These are phyloP conservation scores for Passer domesticus DNA, from an alignment of 2,113 vertebrate genomes.

Conservation along the genomic window DNA sequence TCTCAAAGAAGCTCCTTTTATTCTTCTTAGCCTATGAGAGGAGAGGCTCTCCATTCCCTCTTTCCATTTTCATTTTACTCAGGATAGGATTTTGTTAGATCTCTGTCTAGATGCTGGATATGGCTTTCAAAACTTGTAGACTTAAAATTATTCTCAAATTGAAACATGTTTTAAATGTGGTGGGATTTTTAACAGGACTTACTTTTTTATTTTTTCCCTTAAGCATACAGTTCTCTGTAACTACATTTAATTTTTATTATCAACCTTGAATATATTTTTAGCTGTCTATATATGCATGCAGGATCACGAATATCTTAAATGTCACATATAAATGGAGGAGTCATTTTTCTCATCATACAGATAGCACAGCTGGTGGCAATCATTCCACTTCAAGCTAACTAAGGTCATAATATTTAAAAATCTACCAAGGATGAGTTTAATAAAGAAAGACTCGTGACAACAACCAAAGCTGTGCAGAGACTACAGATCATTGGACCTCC, in stretches of 20 bases:
- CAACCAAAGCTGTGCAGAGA: background rate
- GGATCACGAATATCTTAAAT: background rate
- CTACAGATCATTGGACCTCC: background rate
- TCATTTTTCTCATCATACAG: background rate
- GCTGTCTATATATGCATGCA: background rate
- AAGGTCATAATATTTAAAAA: background rate
- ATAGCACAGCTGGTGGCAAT: slow-evolving; percentile 3
- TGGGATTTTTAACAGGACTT: background rate
- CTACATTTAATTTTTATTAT: background rate
- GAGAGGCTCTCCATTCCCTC: background rate
- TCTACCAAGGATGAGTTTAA: background rate
- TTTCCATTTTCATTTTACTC: background rate
- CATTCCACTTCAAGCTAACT: background rate
- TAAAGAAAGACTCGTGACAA: background rate
- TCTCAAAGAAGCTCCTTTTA: background rate
- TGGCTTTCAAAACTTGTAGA: background rate
- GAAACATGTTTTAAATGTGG: background rate
- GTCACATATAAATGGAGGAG: background rate
- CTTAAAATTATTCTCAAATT: background rate
- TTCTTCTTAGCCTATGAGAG: background rate
- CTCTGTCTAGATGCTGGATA: background rate
- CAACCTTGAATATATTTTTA: background rate
- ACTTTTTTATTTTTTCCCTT: background rate
- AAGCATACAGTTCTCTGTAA: background rate
- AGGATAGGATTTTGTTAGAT: background rate